These are phyloP conservation scores for Nesogale talazaci DNA, from an alignment of 2,113 vertebrate species.

Conservation along the genomic window DNA sequence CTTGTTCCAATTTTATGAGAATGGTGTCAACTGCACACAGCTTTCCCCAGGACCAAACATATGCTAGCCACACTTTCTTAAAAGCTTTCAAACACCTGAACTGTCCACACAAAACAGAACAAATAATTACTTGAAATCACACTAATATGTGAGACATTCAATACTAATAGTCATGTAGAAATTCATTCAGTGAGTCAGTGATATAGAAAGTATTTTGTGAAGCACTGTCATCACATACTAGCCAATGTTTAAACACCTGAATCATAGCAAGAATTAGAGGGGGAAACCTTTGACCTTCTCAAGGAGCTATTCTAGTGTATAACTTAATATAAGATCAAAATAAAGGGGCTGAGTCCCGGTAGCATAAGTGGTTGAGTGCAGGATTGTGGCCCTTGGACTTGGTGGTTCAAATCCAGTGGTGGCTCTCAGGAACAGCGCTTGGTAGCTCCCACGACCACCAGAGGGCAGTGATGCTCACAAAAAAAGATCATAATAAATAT, in stretches of 20 bases:
- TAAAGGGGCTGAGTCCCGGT: no score
- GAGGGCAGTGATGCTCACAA: no score
- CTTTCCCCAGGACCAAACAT: neutral
- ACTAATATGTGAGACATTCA: neutral
- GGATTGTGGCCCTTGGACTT: no score
- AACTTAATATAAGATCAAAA: neutral
- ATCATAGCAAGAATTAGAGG: neutral
- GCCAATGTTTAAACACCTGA: neutral
- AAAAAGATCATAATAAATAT: neutral
- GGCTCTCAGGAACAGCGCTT: no score
- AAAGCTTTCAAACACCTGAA: neutral
- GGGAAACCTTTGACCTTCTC: neutral
- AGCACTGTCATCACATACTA: neutral
- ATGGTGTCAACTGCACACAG: neutral
- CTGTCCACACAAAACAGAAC: neutral
- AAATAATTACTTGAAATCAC: neutral
- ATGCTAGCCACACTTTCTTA: neutral
- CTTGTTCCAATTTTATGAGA: constrained; percentile 41
- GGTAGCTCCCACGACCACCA: no score
- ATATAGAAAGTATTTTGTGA: constrained; percentile 10
- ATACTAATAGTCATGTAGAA: neutral
- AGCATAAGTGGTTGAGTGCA: no score
- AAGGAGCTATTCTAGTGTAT: neutral
- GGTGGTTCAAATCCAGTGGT: no score
- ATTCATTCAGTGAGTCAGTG: neutral